Evolutionary conservation across 2,888 invertebrate species (phyloP).

Genomic region (Melinopterus prodromus): DNA sequence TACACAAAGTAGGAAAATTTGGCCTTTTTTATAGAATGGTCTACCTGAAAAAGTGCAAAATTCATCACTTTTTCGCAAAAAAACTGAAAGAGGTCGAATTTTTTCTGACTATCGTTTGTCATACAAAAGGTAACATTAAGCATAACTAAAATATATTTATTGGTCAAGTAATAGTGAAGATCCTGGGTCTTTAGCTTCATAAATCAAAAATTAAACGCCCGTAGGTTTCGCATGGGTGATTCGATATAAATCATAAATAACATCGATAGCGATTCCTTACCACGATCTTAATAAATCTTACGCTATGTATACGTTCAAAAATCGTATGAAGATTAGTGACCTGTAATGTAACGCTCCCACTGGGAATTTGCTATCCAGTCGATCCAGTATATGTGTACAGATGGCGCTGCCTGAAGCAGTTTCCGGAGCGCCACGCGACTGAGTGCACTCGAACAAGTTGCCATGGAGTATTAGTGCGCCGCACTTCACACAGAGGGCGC

Average conservation of each 20-base stretch:
- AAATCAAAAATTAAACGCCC: no score
- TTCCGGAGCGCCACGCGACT: neutral
- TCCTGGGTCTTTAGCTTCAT: no score
- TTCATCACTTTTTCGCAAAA: no score
- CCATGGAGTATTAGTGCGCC: neutral
- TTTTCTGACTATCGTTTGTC: no score
- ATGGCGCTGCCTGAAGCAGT: neutral
- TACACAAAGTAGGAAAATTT: no score
- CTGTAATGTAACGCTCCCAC: neutral
- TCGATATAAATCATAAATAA: neutral
- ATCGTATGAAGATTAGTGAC: neutral
- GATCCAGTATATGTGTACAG: neutral
- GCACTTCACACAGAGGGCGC: neutral
- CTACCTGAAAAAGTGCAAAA: no score
- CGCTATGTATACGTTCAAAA: neutral
- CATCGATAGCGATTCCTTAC: neutral
- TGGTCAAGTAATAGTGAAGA: no score
- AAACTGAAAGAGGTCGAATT: no score
- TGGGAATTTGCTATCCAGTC: neutral
- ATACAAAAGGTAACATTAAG: no score
- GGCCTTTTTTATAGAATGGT: no score
- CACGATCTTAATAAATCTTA: neutral
- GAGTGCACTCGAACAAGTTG: neutral
- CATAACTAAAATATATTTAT: no score
- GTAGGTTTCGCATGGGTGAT: no score